A percentile compares a stretch with the other conserved stretches of the same genome.
Conservation (phyloP, 2,888 invertebrate species). For the Drosophila nr. fundita region DNA sequence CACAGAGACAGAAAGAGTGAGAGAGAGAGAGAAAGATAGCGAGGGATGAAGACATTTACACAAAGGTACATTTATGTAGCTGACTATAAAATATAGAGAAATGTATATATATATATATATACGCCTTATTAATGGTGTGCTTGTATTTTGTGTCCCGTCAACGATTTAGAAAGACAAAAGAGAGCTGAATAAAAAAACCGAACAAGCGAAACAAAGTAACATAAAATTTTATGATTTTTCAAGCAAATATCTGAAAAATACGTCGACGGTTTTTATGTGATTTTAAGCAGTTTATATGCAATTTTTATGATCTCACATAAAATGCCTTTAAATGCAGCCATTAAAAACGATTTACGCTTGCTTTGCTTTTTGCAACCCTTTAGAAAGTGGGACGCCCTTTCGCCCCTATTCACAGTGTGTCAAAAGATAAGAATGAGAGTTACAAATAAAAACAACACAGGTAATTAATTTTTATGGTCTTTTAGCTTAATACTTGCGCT, state of each 20-base stretch:
- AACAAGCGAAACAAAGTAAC: constrained; percentile 58
- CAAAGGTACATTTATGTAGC: constrained; percentile 32
- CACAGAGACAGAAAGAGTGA: constrained; percentile 12
- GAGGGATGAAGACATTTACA: constrained; percentile 18
- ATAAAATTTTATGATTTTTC: constrained; percentile 68
- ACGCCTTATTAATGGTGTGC: constrained; percentile 40
- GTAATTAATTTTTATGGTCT: constrained; percentile 70
- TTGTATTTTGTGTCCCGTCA: constrained; percentile 45
- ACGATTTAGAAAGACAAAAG: constrained; percentile 35
- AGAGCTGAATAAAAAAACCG: constrained; percentile 20
- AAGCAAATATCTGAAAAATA: constrained; percentile 63
- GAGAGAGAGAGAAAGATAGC: not conserved
- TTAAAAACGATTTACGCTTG: constrained; percentile 78
- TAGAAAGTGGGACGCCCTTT: constrained; percentile 24
- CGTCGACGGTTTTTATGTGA: constrained; percentile 72
- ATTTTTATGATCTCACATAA: constrained; percentile 76
- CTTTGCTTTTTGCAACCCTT: constrained; percentile 51
- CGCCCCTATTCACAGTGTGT: constrained; percentile 23
- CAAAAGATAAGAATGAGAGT: constrained; percentile 48
- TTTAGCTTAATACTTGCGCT: constrained; percentile 34
- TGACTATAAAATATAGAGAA: constrained; percentile 47
- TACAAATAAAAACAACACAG: constrained; percentile 51
- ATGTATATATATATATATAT: constrained; percentile 53
- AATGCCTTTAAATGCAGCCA: constrained; percentile 75
- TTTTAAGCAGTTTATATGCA: constrained; percentile 80